phyloP scores from a whole-genome alignment of 2,113 vertebrate species.

The Gracilinanus agilis region DNA sequence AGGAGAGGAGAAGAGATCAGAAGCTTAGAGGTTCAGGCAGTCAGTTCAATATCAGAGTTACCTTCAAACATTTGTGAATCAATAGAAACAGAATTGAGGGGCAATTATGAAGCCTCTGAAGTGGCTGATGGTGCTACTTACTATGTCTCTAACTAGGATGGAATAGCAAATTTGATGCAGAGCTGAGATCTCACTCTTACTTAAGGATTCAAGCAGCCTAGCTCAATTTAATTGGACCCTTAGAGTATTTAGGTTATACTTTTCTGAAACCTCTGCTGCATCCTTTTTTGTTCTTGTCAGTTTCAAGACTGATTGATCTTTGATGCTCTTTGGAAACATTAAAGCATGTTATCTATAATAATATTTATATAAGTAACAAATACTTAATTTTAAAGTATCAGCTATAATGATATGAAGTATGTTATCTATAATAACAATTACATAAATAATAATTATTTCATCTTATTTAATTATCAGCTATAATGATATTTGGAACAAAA shows the following conservation, averaged over 20 bases:
- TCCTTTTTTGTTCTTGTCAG: not conserved
- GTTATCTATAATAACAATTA: not conserved
- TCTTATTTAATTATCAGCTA: not conserved
- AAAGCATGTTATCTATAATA: not conserved
- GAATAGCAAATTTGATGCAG: not conserved
- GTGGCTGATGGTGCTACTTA: constrained; percentile 31
- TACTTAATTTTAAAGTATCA: not conserved
- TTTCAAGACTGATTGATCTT: not conserved
- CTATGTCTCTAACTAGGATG: not conserved
- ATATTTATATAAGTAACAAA: not conserved
- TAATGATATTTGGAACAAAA: not conserved
- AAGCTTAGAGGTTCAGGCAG: not conserved
- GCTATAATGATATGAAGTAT: not conserved
- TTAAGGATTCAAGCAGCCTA: not conserved
- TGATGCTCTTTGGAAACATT: not conserved
- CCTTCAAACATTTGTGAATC: constrained; percentile 28
- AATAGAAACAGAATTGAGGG: constrained; percentile 47
- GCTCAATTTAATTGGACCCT: not conserved
- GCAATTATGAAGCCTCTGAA: not conserved
- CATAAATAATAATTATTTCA: not conserved
- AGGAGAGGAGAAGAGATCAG: constrained; percentile 59
- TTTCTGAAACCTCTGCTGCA: not conserved
- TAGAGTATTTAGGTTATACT: not conserved
- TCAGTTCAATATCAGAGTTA: constrained; percentile 34
- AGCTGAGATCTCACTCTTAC: not conserved